phyloP scores from a whole-genome alignment of 2,797 vertebrate genomes.

The Cercopithecus neglectus region DNA sequence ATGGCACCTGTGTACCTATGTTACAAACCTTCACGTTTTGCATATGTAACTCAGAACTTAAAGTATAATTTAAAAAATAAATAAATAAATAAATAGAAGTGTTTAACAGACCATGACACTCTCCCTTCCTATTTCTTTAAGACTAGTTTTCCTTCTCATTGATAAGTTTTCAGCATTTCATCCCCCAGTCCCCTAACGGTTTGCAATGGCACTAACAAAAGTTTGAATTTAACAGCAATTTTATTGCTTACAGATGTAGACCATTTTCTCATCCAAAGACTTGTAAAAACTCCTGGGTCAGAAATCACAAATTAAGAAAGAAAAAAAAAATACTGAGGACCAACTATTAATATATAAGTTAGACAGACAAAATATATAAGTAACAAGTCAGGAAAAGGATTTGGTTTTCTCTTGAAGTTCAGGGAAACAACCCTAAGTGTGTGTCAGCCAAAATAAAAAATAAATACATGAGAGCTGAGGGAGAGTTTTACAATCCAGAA shows the following conservation, averaged over 20 bases:
- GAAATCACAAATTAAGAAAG: conserved; percentile 27
- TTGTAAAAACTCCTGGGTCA: neutral
- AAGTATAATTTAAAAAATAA: neutral
- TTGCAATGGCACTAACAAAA: neutral
- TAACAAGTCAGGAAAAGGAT: neutral
- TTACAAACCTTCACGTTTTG: neutral
- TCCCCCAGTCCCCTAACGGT: neutral
- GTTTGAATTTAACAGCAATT: neutral
- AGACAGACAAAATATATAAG: neutral
- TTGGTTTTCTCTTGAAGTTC: neutral
- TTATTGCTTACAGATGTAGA: neutral
- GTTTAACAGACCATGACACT: neutral
- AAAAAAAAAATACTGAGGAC: neutral
- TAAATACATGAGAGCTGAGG: neutral
- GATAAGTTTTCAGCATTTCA: neutral
- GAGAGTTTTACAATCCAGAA: neutral
- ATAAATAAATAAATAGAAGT: neutral
- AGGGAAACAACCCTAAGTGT: neutral
- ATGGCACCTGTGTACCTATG: neutral
- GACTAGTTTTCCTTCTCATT: neutral
- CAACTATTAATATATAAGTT: neutral
- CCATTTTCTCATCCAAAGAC: neutral
- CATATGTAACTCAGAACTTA: neutral
- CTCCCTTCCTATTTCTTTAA: neutral
- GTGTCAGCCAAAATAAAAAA: neutral